Conservation (phyloP, 64 coral and sea anemone species). For the Trachythela sp. region DNA sequence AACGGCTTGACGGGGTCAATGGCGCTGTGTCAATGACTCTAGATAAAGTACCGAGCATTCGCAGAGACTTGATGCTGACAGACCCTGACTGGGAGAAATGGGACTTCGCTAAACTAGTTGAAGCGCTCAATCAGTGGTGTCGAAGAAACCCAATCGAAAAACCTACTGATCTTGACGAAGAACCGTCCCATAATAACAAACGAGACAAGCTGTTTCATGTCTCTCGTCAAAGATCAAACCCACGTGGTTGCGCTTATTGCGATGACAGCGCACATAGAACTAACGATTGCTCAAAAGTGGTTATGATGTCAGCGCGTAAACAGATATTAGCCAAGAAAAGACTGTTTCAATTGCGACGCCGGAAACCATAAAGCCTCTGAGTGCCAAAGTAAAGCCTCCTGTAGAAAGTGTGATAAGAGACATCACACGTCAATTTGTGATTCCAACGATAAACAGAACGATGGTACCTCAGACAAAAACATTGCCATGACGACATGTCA, state of each 20-base stretch:
- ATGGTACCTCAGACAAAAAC: not conserved
- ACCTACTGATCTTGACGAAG: not conserved
- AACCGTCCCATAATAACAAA: not conserved
- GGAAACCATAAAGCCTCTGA: conserved; percentile 19
- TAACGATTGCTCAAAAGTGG: conserved; percentile 28
- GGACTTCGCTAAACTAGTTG: not conserved
- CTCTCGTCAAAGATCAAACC: not conserved
- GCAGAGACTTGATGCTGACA: conserved; percentile 10
- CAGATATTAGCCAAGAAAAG: conserved; percentile 23
- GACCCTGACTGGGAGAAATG: conserved; percentile 16
- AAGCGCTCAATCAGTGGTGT: conserved; percentile 23
- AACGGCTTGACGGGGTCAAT: too few species aligned
- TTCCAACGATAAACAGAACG: not conserved
- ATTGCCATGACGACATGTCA: conserved; percentile 36
- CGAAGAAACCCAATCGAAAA: conserved; percentile 28
- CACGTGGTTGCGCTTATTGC: conserved; percentile 34
- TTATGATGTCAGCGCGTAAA: conserved; percentile 14
- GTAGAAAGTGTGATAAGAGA: not conserved
- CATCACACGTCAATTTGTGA: conserved; percentile 8
- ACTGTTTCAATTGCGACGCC: conserved; percentile 35
- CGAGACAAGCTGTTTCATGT: conserved; percentile 18
- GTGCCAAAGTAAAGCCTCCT: not conserved
- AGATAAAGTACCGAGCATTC: not conserved
- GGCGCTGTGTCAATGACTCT: conserved; percentile 13
- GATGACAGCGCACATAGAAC: conserved; percentile 20